Base-by-base conservation (phyloP, 2,113 vertebrate genomes). In the Oreochromis niloticus region DNA sequence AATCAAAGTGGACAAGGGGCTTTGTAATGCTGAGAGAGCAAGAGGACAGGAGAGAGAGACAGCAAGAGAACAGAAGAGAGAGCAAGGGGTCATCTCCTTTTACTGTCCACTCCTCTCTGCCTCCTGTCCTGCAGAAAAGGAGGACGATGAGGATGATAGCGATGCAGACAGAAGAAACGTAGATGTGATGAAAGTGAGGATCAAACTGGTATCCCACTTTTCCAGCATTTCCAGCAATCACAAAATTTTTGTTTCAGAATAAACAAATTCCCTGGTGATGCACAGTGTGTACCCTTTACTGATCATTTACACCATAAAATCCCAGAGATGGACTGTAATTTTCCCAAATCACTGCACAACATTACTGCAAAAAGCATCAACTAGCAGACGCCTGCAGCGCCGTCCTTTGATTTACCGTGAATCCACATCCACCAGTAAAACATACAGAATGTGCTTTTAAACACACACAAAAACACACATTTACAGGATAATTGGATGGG, bases 1-100 rank as follows among this genome's bases (percentile, higher is more conserved):
- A 96, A 96, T 96, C 90, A 93, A 95, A 95, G 92, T 93, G 93
- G 94, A 95, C 95, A 96, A 84, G 93, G 80, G 92, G 91, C 93
- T 95, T 95, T 95, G 94, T 94, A 92, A 90, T 88, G 87, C 88
- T 85, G 92, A 91, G 92, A 83, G 93, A 85, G 91, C 24, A 81
- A 87, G 87, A 85, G 85, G 54, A 57, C 73, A 75, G 81, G 80
- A 80, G 81, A 83, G 90, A 46, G 91, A 90, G 92, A 85, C 91
- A 85, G 91, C 43, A 68, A 86, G 82, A 84, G 66, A 30, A 66
- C 8, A 16, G 27, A 81, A 39, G 78, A 55, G 68, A 54, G 85
- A 61, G 82, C 10, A 46, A 83, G 84, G 24, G 89, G 91, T 91
- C 92, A 87, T 93, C 93, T 94, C 90, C 93, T 93, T 92, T 93